Base-by-base conservation (phyloP, 1,140 invertebrate species). In the Pachypeltis micranthus region DNA sequence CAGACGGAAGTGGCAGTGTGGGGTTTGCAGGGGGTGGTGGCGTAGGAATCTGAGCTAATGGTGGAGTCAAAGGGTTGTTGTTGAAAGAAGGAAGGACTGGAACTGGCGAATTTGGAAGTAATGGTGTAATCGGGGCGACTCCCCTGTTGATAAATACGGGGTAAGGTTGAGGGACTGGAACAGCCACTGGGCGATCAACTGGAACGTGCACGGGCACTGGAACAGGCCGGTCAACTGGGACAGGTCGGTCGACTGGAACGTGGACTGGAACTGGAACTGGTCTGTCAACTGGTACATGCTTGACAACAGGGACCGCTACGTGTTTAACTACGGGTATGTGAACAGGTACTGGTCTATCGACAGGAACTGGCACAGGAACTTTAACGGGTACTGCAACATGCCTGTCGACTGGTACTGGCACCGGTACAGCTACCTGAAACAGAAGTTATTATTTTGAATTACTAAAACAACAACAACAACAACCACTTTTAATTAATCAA, bases 361-460 rank as follows among this genome's bases (percentile, higher is more conserved):
- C 47, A 16, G 47, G 47, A 21, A 51, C 47, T 21, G 47, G 12
- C 21, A 51, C 47, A 14, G 47, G 47, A 4, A 51, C 47, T 51
- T 21, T 51, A 10, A 51, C 47, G 4, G 47, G 47, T n/a, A 39
- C 34, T 39, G 34, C 34, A 10, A 39, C 34, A n/a, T 39, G 34
- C 19, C 47, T 51, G 47, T 51, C 47, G 23, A 51, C 47, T 51
- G 47, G 47, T 21, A 51, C 47, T 16, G 47, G 47, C 47, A 51
- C 47, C 23, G 47, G 47, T 21, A 51, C 47, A 16, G 47, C 47
- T 51, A 51, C 47, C 47, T 51, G 19, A 51, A 51, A 39, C 34
- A 39, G 7, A n/a, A 7, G 34, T 39, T 39, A 39, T 39, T 39
- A n/a, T 10, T 39, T 39, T 7, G n/a, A 39, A 39, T 39, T 39